A percentile compares a stretch with the other conserved stretches of the same genome.
Conservation (phyloP, 2,888 invertebrate genomes). For the Elegia similella region DNA sequence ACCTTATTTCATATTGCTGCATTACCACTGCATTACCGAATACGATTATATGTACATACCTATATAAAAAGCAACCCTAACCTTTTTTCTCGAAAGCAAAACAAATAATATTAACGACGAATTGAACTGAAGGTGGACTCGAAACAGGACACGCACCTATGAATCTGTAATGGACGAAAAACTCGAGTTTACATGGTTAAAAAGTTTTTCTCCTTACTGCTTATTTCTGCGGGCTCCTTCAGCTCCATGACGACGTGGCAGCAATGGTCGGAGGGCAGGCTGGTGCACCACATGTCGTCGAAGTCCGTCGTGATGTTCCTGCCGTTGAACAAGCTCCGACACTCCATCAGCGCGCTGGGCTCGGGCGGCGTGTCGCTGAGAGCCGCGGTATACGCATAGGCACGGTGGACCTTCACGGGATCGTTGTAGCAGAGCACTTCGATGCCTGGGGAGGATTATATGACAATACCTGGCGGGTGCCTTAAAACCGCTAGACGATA, state of each 20-base stretch:
- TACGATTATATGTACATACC: too few relatives aligned
- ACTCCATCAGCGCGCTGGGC: conserved; percentile 50
- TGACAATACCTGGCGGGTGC: too few relatives aligned
- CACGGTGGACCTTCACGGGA: conserved; percentile 49
- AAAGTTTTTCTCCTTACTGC: conserved; percentile 46
- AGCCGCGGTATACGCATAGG: conserved; percentile 56
- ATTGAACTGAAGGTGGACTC: too few relatives aligned
- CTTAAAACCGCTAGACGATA: too few relatives aligned
- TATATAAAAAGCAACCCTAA: too few relatives aligned
- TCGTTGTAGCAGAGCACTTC: conserved; percentile 64
- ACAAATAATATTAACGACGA: too few relatives aligned
- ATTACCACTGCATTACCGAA: too few relatives aligned
- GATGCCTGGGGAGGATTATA: conserved; percentile 60
- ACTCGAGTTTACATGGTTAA: too few relatives aligned
- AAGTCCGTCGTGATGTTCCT: conserved; percentile 85
- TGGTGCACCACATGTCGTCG: conserved; percentile 85
- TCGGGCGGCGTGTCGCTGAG: conserved; percentile 46
- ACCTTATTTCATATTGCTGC: too few relatives aligned
- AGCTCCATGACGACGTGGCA: conserved; percentile 68
- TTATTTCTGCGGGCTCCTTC: conserved; percentile 57
- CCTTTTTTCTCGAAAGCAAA: too few relatives aligned
- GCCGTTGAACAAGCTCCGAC: conserved; percentile 84
- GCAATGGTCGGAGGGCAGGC: conserved; percentile 57
- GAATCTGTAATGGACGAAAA: too few relatives aligned
- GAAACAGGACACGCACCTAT: too few relatives aligned